Conservation (phyloP, 2,113 vertebrate genomes). For the Coreoperca whiteheadi region DNA sequence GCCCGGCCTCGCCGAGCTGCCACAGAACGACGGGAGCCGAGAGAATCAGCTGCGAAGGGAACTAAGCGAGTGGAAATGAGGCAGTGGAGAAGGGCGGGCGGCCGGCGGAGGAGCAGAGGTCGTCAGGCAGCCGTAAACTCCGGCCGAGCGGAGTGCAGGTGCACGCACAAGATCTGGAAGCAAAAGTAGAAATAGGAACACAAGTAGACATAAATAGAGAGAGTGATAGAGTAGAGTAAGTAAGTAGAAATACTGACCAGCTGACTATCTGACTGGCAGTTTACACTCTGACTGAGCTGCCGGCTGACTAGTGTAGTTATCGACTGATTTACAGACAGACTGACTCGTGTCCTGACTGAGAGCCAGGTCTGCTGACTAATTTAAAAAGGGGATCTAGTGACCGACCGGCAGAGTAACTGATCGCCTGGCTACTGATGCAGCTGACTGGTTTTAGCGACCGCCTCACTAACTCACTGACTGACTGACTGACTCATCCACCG, state of each 20-base stretch:
- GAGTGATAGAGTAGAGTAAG: neutral
- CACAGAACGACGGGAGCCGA: neutral
- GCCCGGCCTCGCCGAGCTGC: neutral
- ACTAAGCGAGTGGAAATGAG: neutral
- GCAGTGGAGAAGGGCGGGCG: neutral
- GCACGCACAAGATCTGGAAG: slow-evolving; percentile 9
- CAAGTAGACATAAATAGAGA: too few species aligned
- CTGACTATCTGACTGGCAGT: neutral
- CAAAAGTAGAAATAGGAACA: neutral
- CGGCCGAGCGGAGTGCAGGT: slow-evolving; percentile 2
- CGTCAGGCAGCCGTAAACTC: neutral
- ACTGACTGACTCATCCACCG: neutral
- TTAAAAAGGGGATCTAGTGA: neutral
- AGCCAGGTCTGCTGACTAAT: neutral
- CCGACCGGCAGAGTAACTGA: neutral
- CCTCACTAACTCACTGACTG: neutral
- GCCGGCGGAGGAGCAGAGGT: neutral
- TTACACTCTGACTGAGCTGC: slow-evolving; percentile 1
- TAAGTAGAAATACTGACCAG: neutral
- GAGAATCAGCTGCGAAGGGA: neutral
- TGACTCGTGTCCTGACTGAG: neutral
- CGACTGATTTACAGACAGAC: neutral
- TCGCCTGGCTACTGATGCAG: neutral
- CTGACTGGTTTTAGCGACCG: neutral
- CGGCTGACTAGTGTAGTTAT: neutral